These are phyloP conservation scores for Coregonus ussuriensis DNA, from an alignment of 2,797 vertebrate species.

Conservation along the genomic window DNA sequence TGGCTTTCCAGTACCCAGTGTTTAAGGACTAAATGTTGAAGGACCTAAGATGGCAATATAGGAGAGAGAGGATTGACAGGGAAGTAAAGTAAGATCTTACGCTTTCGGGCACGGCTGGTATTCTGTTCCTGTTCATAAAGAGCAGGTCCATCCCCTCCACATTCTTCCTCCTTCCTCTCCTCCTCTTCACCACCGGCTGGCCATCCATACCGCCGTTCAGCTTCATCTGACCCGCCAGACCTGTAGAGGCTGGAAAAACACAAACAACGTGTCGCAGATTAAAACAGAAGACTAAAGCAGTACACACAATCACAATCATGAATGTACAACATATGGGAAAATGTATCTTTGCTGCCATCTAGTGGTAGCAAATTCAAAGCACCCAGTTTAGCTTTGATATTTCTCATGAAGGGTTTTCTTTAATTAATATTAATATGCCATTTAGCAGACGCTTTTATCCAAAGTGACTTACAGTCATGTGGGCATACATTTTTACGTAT, in stretches of 20 bases:
- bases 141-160: conserved; percentile 94
- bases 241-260: conserved; percentile 62
- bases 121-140: conserved; percentile 86
- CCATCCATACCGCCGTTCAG: conserved; percentile 85
- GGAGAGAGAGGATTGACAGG: too few relatives aligned
- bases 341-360: conserved; percentile 47
- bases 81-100: conserved; percentile 62
- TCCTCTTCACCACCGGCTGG: conserved; percentile 89
- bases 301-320: background rate
- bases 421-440: too few relatives aligned
- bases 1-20: background rate
- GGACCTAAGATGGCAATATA: too few relatives aligned
- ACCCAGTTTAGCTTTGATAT: background rate
- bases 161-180: conserved; percentile 94
- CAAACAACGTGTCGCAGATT: background rate
- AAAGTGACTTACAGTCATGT: too few relatives aligned
- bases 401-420: background rate
- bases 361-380: conserved; percentile 25
- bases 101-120: conserved; percentile 77
- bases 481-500: too few relatives aligned
- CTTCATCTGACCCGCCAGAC: conserved; percentile 79
- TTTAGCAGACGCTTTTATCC: too few relatives aligned
- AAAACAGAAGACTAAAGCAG: background rate
- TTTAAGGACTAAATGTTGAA: too few relatives aligned
- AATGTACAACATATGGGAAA: background rate